phyloP scores from a whole-genome alignment of 2,888 invertebrate species.

The Ecliptopera silaceata region DNA sequence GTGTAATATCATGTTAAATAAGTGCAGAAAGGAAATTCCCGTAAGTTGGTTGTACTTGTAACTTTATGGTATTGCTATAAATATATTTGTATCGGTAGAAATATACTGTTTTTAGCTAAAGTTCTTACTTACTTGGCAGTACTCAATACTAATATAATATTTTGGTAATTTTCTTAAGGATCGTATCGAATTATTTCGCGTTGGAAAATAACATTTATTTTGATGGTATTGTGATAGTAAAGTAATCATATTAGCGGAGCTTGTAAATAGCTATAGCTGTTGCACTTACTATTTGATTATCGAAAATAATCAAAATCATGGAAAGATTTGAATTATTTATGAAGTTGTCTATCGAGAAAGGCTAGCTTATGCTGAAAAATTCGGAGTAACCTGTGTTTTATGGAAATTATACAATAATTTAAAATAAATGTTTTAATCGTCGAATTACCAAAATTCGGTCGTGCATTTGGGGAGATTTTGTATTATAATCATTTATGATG shows the following conservation, averaged over 20 bases:
- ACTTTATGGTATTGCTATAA: constrained; percentile 11
- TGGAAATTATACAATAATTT: constrained; percentile 47
- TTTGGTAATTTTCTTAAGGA: constrained; percentile 15
- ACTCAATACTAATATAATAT: constrained; percentile 18
- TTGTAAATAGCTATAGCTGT: constrained; percentile 61
- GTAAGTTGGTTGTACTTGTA: constrained; percentile 8
- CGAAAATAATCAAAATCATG: constrained; percentile 47
- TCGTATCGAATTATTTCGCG: constrained; percentile 15
- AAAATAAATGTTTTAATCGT: constrained; percentile 53
- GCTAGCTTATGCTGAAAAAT: constrained; percentile 38
- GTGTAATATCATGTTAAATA: not conserved
- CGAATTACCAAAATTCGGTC: constrained; percentile 70
- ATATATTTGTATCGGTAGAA: constrained; percentile 14
- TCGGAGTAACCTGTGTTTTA: constrained; percentile 46
- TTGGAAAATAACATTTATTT: constrained; percentile 19
- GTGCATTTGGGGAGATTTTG: constrained; percentile 46
- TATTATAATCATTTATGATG: constrained; percentile 5
- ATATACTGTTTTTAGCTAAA: constrained; percentile 11
- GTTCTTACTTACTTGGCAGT: constrained; percentile 13
- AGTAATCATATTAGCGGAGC: constrained; percentile 48
- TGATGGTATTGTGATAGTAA: constrained; percentile 58
- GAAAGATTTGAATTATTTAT: constrained; percentile 53
- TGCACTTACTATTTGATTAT: constrained; percentile 43
- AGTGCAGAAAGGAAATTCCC: not conserved
- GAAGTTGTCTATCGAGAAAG: constrained; percentile 38